These are phyloP conservation scores for Ciconia maguari DNA, from an alignment of 2,113 vertebrate species.

Conservation along the genomic window DNA sequence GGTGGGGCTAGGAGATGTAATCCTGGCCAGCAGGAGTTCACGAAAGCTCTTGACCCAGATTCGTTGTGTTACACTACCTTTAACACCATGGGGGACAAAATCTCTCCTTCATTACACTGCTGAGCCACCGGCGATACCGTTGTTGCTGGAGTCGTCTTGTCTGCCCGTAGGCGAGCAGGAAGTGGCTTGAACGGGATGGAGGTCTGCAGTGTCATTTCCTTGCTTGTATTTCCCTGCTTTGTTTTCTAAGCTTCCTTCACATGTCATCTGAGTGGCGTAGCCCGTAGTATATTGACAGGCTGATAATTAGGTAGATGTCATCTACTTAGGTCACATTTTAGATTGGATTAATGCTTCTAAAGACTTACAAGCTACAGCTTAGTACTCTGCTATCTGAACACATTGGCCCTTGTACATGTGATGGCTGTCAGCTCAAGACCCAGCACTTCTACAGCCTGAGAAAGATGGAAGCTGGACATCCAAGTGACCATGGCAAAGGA, in stretches of 20 bases:
- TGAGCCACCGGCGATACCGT: rapidly evolving
- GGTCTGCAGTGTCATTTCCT: background rate
- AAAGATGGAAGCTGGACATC: background rate
- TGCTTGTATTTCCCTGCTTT: background rate
- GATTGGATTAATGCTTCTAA: slow-evolving; percentile 43
- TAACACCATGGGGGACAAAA: background rate
- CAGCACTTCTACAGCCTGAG: background rate
- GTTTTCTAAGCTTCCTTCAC: background rate
- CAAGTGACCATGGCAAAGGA: background rate
- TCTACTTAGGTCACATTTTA: slow-evolving; percentile 35
- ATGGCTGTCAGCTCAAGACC: background rate
- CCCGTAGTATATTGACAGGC: background rate
- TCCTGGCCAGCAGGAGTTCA: background rate
- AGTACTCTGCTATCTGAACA: slow-evolving; percentile 20
- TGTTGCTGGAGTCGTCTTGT: background rate
- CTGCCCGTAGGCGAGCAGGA: rapidly evolving
- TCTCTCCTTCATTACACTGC: background rate
- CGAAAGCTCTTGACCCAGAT: background rate
- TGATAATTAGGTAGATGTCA: slow-evolving; percentile 45
- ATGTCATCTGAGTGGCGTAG: background rate
- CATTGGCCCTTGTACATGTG: background rate
- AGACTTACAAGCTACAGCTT: slow-evolving; percentile 35
- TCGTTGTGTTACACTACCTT: background rate
- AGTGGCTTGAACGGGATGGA: background rate
- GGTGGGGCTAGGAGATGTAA: background rate